These are phyloP conservation scores for Xanthia icteritia DNA, from an alignment of 2,888 invertebrate species.

Conservation along the genomic window DNA sequence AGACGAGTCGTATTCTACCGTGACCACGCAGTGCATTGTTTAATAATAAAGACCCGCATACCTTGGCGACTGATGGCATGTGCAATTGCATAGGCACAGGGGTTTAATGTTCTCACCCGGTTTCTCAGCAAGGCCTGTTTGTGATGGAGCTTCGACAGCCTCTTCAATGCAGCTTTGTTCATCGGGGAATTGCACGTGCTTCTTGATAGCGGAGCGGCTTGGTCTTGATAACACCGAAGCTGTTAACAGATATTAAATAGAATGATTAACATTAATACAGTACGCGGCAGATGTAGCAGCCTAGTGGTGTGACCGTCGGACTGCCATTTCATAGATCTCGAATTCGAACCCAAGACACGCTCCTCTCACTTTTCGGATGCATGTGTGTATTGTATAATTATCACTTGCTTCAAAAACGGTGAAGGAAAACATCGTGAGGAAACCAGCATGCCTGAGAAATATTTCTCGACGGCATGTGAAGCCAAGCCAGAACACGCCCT, in stretches of 20 bases:
- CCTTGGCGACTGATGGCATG: slow-evolving; percentile 31
- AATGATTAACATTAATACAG: neutral
- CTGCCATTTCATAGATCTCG: no score
- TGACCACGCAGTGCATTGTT: slow-evolving; percentile 50
- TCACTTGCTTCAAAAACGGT: no score
- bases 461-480: no score
- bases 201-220: slow-evolving; percentile 89
- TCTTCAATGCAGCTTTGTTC: slow-evolving; percentile 87
- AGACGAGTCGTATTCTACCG: slow-evolving; percentile 17
- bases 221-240: slow-evolving; percentile 87
- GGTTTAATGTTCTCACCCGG: slow-evolving; percentile 73
- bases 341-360: no score
- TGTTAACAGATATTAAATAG: slow-evolving; percentile 53
- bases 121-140: slow-evolving; percentile 72
- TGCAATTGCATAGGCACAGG: slow-evolving; percentile 3
- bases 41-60: slow-evolving; percentile 21
- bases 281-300: no score
- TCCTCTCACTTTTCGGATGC: no score
- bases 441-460: no score
- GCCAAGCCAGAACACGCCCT: no score
- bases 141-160: slow-evolving; percentile 72
- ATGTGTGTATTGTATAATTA: no score
- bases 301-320: no score
- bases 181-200: slow-evolving; percentile 93
- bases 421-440: no score